Conservation (phyloP, 1,140 invertebrate species). For the Bombus confusus region DNA sequence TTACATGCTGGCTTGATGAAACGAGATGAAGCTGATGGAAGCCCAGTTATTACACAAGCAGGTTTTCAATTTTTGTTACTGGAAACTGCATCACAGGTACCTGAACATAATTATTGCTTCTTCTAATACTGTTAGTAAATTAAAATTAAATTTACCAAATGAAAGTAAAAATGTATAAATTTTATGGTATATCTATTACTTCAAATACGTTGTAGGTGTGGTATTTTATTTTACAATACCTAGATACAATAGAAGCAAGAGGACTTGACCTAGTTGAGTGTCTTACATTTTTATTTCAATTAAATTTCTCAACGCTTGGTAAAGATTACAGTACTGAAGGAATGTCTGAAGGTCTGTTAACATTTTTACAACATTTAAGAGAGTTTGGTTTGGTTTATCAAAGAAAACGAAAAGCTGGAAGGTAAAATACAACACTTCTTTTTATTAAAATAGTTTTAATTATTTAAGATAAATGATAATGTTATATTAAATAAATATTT, state of each 20-base stretch:
- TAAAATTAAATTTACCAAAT: background rate
- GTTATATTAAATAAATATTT: slow-evolving; percentile 45
- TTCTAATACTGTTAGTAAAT: background rate
- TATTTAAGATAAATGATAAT: slow-evolving; percentile 20
- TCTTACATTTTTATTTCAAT: slow-evolving; percentile 96
- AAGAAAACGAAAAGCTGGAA: slow-evolving; percentile 87
- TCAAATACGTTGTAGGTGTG: slow-evolving; percentile 86
- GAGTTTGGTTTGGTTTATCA: slow-evolving; percentile 99
- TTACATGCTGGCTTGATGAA: slow-evolving; percentile 96
- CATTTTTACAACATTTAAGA: slow-evolving; percentile 96
- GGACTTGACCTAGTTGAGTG: slow-evolving; percentile 95
- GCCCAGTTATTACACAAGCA: slow-evolving; percentile 93
- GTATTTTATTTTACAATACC: slow-evolving; percentile 98
- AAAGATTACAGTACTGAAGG: slow-evolving; percentile 98
- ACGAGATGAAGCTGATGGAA: slow-evolving; percentile 90
- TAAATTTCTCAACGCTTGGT: slow-evolving; percentile 97
- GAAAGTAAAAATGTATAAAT: background rate
- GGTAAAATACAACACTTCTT: slow-evolving; percentile 64
- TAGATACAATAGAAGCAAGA: slow-evolving; percentile 94
- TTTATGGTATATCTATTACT: slow-evolving; percentile 23
- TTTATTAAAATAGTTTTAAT: slow-evolving; percentile 6
- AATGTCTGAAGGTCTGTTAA: slow-evolving; percentile 93
- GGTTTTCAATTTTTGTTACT: slow-evolving; percentile 98
- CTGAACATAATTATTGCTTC: slow-evolving; percentile 2
- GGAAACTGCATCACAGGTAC: slow-evolving; percentile 93